Percentiles rank a stretch among this genome's conserved stretches.
phyloP scores from a whole-genome alignment of 2,113 vertebrate genomes.

The Notarius lentiginosus region DNA sequence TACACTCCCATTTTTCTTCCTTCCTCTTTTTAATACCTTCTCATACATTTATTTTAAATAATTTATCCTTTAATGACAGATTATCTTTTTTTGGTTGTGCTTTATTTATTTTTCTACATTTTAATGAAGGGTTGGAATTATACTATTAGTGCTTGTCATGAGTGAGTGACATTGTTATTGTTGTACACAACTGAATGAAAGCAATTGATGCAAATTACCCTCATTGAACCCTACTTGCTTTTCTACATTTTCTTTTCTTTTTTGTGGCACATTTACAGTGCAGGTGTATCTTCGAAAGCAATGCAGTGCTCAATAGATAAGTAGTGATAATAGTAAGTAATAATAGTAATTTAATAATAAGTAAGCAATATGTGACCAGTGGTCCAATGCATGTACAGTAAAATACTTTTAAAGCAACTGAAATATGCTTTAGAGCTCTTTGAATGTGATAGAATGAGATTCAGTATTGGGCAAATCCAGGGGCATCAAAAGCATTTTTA shows the following conservation, averaged over 20 bases:
- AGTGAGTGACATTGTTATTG: neutral
- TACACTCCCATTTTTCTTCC: neutral
- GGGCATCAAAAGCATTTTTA: no score
- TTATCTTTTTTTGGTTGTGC: neutral
- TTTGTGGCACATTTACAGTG: neutral
- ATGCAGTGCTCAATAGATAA: neutral
- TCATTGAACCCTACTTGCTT: neutral
- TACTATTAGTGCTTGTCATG: neutral
- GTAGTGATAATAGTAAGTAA: no score
- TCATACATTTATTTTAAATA: neutral
- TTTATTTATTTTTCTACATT: neutral
- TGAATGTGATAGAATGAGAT: neutral
- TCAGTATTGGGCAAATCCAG: neutral
- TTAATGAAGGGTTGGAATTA: neutral
- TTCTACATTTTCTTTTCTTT: neutral
- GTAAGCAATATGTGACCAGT: neutral
- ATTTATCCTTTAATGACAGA: neutral
- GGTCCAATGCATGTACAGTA: neutral
- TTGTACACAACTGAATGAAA: neutral
- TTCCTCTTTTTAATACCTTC: neutral
- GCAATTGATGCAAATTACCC: neutral
- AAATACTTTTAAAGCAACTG: neutral
- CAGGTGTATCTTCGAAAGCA: neutral
- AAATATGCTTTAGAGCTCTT: neutral
- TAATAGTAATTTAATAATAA: no score